A percentile compares a stretch with the other conserved stretches of the same genome.
Evolutionary conservation across 2,113 vertebrate genomes (phyloP).

Genomic region (Bufo gargarizans): DNA sequence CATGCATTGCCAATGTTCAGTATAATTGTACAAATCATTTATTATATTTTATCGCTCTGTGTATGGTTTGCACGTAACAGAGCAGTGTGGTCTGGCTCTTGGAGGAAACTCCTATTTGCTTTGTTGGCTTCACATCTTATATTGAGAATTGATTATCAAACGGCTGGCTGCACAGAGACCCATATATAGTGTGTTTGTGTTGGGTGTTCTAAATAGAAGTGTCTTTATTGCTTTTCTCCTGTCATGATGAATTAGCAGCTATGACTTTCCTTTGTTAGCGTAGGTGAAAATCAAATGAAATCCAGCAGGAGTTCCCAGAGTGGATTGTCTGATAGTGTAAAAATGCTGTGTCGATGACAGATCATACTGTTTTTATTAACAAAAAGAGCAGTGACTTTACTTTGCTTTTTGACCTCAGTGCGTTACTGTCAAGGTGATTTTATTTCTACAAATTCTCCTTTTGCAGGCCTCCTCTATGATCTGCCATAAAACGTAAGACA

Average conservation of each 20-base stretch:
- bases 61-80: background rate
- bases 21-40: background rate
- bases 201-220: slow-evolving; percentile 68
- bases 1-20: background rate
- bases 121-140: background rate
- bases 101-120: background rate
- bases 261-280: slow-evolving; percentile 78
- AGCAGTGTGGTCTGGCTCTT: slow-evolving; percentile 1
- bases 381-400: slow-evolving; percentile 84
- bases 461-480: slow-evolving; percentile 76
- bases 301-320: slow-evolving; percentile 84
- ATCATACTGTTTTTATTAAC: slow-evolving; percentile 94
- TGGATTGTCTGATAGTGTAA: slow-evolving; percentile 81
- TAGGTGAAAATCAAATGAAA: slow-evolving; percentile 88
- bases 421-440: slow-evolving; percentile 89
- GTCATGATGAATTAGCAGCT: slow-evolving; percentile 85
- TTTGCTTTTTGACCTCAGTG: slow-evolving; percentile 86
- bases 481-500: slow-evolving; percentile 82
- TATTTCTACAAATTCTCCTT: slow-evolving; percentile 92
- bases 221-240: slow-evolving; percentile 79
- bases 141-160: slow-evolving; percentile 21
- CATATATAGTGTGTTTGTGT: slow-evolving; percentile 70
- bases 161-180: slow-evolving; percentile 1
- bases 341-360: slow-evolving; percentile 83
- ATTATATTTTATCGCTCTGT: background rate